Evolutionary conservation across 2,888 invertebrate species (phyloP).

Genomic region (Laspeyria flexula): DNA sequence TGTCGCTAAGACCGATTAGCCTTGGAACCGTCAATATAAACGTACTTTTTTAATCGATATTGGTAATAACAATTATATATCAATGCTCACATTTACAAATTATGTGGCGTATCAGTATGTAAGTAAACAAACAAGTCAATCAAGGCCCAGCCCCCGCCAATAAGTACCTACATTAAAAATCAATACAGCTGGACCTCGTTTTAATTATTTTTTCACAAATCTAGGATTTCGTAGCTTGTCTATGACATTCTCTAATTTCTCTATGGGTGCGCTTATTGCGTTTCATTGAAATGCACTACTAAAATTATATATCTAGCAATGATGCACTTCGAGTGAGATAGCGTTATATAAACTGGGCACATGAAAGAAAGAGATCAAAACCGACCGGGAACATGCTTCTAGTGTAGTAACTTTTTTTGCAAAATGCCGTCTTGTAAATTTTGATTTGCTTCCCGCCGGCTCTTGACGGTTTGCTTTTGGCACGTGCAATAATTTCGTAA

Average conservation of each 20-base stretch:
- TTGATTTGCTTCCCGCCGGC: slow-evolving; percentile 82
- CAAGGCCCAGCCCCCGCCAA: not conserved
- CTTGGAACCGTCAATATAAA: no score
- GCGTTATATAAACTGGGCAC: not conserved
- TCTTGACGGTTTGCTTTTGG: slow-evolving; percentile 82
- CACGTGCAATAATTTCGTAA: slow-evolving; percentile 77
- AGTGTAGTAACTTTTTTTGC: slow-evolving; percentile 54
- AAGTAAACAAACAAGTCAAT: not conserved
- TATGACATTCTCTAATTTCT: slow-evolving; percentile 27
- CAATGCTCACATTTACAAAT: no score
- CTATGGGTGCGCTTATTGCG: slow-evolving; percentile 7
- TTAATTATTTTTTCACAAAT: not conserved
- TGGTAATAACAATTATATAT: no score
- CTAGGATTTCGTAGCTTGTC: not conserved
- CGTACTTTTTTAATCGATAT: no score
- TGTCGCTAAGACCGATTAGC: no score
- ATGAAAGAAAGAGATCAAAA: slow-evolving; percentile 21
- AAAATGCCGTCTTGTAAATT: slow-evolving; percentile 65
- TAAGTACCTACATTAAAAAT: slow-evolving; percentile 7
- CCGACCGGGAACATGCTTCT: slow-evolving; percentile 12
- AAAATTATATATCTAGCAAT: slow-evolving; percentile 16
- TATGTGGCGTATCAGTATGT: no score
- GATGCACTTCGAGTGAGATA: slow-evolving; percentile 8
- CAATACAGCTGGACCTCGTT: slow-evolving; percentile 4
- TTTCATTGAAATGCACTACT: not conserved